Evolutionary conservation across 2,113 vertebrate genomes (phyloP), one percentile per base, ranked within the genome.

Genomic region (Willisornis vidua): DNA sequence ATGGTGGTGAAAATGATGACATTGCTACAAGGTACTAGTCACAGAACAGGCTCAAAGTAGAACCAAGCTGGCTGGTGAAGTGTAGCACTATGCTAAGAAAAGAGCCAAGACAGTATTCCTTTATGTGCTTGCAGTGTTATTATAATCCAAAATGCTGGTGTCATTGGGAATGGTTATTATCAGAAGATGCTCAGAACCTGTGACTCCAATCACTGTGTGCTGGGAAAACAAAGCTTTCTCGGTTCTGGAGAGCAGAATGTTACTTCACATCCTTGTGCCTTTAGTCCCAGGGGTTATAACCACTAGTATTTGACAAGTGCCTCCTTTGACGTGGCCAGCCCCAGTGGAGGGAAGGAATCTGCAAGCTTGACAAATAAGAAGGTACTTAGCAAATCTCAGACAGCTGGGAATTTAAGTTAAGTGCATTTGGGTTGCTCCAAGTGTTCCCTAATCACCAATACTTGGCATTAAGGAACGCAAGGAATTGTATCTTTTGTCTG

Each of bases 1-100:
- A 89, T 9, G 94, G 91, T 57, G 97, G 96, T 84, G 98, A 98
- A 96, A 90, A 96, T 25, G 98, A 98, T 1, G 98, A 98, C 87
- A 98, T 98, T 58, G 97, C 97, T 67, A 75, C 94, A 76, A 98
- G 98, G 98, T 98, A 97, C 41, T 68, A 28, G 20, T 35, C 52
- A 31, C 26, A 18, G 43, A 28, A 28, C 26, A 22, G 26, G 28
- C 59, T 91, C 59, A 35, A 77, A 87, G 25, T 24, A 41, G 8
- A 58, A 17, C 23, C 18, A 46, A 18, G 23, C 9, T 71, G 59
- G 26, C 19, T 66, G 20, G 9, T 29, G 39, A 73, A 72, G 35
- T 43, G 8, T 3, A 62, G 31, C 74, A 25, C 63, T 80, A 46
- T 31, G 10, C 25, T 37, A 29, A 15, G 33, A 41, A 48, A 79